These are phyloP conservation scores for Lophius americanus DNA, from an alignment of 2,797 vertebrate species.

Conservation along the genomic window DNA sequence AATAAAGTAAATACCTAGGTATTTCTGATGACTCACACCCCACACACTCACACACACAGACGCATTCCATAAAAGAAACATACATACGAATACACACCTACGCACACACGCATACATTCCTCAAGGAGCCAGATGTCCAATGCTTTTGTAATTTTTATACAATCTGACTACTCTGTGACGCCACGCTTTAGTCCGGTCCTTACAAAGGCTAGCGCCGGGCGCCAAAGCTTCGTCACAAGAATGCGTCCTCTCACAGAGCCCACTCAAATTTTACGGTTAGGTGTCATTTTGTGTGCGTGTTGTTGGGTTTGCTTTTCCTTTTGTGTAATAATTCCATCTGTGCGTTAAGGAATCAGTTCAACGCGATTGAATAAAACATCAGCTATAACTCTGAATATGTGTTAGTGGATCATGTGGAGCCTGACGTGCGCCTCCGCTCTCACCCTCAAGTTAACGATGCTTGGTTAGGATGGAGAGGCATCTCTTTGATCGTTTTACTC, in stretches of 20 bases:
- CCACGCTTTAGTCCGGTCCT: constrained; percentile 42
- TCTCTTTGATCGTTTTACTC: constrained; percentile 44
- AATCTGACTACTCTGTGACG: constrained; percentile 41
- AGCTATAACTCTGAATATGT: constrained; percentile 53
- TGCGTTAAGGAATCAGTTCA: constrained; percentile 56
- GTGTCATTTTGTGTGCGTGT: constrained; percentile 52
- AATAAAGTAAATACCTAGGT: constrained; percentile 45
- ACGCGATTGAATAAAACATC: constrained; percentile 36
- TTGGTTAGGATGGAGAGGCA: constrained; percentile 29
- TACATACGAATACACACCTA: constrained; percentile 38
- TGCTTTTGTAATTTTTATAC: constrained; percentile 41
- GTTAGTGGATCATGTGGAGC: constrained; percentile 47
- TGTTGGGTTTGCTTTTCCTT: no score
- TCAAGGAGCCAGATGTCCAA: constrained; percentile 55
- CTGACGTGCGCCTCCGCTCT: constrained; percentile 13
- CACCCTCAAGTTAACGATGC: constrained; percentile 24
- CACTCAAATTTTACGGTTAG: constrained; percentile 62
- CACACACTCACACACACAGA: constrained; percentile 11
- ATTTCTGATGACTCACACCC: constrained; percentile 57
- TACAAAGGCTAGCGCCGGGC: constrained; percentile 35
- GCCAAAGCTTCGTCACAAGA: constrained; percentile 44
- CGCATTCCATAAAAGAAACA: constrained; percentile 30
- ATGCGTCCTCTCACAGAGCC: constrained; percentile 60
- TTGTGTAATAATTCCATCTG: constrained; percentile 51
- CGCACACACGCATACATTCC: constrained; percentile 15